Evolutionary conservation across 2,113 vertebrate genomes (phyloP).

Genomic region (Zosterops japonicus): DNA sequence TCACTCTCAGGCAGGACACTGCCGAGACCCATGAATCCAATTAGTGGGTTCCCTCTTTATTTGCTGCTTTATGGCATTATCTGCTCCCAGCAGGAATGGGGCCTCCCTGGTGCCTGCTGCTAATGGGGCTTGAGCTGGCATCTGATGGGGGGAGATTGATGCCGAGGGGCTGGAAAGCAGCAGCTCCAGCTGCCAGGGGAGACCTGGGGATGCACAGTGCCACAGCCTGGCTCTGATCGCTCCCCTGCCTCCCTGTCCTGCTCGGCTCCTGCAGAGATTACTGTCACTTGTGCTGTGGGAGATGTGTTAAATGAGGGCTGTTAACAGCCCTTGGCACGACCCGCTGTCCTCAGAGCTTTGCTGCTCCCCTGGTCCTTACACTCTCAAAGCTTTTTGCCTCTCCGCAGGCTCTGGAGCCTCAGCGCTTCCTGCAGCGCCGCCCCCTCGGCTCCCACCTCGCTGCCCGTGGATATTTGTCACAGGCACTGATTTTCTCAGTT

Average conservation of each 20-base stretch:
- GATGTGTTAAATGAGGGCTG: neutral
- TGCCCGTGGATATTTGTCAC: constrained; percentile 13
- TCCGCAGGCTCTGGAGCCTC: neutral
- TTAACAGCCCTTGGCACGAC: neutral
- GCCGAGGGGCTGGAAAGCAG: neutral
- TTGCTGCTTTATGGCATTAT: constrained; percentile 12
- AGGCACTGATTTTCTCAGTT: constrained; percentile 13
- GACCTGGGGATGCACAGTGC: neutral
- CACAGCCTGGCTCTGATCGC: neutral
- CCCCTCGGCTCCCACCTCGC: neutral
- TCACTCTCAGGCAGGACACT: neutral
- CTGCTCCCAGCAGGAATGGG: neutral
- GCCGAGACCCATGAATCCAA: neutral
- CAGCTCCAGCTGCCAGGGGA: neutral
- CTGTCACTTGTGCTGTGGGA: neutral
- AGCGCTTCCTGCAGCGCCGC: neutral
- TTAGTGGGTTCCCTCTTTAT: constrained; percentile 38
- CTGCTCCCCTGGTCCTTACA: neutral
- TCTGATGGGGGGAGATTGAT: neutral
- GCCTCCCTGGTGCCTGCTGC: neutral
- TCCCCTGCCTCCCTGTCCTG: neutral
- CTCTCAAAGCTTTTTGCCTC: neutral
- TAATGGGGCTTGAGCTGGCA: constrained; percentile 11
- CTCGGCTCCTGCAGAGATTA: neutral
- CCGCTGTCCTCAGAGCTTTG: neutral